phyloP scores from a whole-genome alignment of 37 sponge, comb jelly and placozoan genomes.

The Beroe ovata region DNA sequence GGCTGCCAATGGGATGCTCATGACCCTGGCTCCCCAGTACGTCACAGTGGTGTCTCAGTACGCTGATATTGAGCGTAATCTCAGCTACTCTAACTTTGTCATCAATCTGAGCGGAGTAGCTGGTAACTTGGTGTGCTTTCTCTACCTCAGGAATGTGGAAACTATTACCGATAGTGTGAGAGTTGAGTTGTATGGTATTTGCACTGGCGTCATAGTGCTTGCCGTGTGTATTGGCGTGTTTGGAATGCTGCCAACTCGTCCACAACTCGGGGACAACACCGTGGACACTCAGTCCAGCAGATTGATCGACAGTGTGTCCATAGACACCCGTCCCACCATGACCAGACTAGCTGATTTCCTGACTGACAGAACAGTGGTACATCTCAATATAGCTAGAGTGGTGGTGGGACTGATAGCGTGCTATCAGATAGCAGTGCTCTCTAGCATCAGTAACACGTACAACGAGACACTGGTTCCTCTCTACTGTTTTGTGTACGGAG shows the following conservation, averaged over 20 bases:
- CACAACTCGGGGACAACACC: neutral
- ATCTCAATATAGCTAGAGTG: neutral
- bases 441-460: neutral
- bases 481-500: neutral
- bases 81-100: conserved; percentile 1
- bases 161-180: neutral
- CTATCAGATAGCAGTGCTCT: neutral
- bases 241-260: neutral
- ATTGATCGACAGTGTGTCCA: neutral
- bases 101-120: neutral
- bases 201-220: conserved; percentile 4
- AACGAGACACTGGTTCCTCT: neutral
- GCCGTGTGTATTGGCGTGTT: neutral
- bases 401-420: neutral
- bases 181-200: neutral
- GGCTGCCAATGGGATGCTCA: neutral
- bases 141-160: neutral
- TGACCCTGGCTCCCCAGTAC: neutral
- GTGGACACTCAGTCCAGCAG: neutral
- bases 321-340: neutral
- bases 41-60: neutral
- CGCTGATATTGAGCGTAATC: conserved; percentile 20
- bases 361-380: neutral
- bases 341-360: neutral
- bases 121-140: neutral